Base-by-base conservation (phyloP, 2,113 vertebrate genomes). In the Zosterops japonicus region DNA sequence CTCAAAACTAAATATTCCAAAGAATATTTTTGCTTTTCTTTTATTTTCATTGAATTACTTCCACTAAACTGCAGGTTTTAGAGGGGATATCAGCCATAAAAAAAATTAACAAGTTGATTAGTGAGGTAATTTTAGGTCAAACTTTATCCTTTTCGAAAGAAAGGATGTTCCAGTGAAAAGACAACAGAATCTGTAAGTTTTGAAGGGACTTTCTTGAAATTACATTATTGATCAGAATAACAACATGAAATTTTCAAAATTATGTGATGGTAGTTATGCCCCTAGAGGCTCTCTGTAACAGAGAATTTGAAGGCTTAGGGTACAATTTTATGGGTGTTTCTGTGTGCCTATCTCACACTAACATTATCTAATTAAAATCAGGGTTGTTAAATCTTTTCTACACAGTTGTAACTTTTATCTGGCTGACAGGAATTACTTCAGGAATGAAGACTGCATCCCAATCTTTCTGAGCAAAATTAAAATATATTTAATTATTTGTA, bases 191-290 rank as follows among this genome's bases (percentile, higher is more conserved):
- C 35, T 79, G 1, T 20, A 16, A 13, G 13, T 61, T 57, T 17
- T 65, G 22, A 83, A 86, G 8, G 4, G 9, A 31, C 14, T 27
- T 65, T 46, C 6, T 61, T 78, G 28, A 69, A 92, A 76, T n/a
- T 36, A 36, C 9, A 10, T 56, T 69, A 44, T 35, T 1, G 2
- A 75, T 21, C 18, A 61, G 29, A 90, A 27, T 39, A 74, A 33
- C 41, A 84, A 25, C 9, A 63, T 20, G 17, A 75, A 75, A 36
- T 71, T 78, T 89, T 59, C 20, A n/a, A 33, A 79, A n/a, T 36
- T 2, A 60, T 75, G 11, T 0, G 0, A n/a, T 27, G 69, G 11
- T 35, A 87, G 6, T 77, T 80, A 36, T 53, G 6, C 1, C 49
- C 7, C 10, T 82, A 22, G 22, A 71, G 29, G 7, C 10, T 59